Evolutionary conservation across 2,113 vertebrate species (phyloP), one percentile per base, ranked within the genome.

Genomic region (Apus apus): DNA sequence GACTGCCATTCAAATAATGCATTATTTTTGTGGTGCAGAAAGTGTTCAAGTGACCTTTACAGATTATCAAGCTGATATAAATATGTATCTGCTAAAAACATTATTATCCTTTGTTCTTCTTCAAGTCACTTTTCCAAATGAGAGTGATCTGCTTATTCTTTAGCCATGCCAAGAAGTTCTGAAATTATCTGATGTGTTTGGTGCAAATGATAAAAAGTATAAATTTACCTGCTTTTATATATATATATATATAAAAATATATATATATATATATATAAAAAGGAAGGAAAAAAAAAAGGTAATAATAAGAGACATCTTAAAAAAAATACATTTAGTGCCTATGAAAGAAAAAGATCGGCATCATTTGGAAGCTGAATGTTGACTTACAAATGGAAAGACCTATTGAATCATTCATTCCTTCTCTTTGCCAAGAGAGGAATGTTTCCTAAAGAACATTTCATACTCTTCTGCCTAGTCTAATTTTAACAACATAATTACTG

Each of bases 381-480:
- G 91, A 84, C 75, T 96, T 94, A 67, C 43, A 96, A 67, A 96
- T 90, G 89, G 87, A 91, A 94, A 93, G 89, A 94, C 61, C 93
- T 87, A 81, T 95, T 94, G 94, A 80, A 95, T 82, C 84, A 87
- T 79, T 84, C 66, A 75, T 85, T 85, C 23, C 29, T 53, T 89
- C 57, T 87, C 89, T 74, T 85, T 95, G 90, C 96, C 94, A 96
- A 91, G 91, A 74, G 29, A 94, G 60, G 87, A 93, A 70, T 80
- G 51, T 60, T 94, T 79, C 75, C 62, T 94, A 60, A 87, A 90
- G 85, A 94, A 88, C 75, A 83, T 80, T 93, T 88, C 75, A 76
- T 90, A 21, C 56, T 90, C 58, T 93, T 96, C 75, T 91, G 87
- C 56, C 46, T 76, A 83, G 54, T 93, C 85, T 73, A 77, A 87